phyloP scores from a whole-genome alignment of 2,113 vertebrate genomes.

The Muntiacus reevesi region DNA sequence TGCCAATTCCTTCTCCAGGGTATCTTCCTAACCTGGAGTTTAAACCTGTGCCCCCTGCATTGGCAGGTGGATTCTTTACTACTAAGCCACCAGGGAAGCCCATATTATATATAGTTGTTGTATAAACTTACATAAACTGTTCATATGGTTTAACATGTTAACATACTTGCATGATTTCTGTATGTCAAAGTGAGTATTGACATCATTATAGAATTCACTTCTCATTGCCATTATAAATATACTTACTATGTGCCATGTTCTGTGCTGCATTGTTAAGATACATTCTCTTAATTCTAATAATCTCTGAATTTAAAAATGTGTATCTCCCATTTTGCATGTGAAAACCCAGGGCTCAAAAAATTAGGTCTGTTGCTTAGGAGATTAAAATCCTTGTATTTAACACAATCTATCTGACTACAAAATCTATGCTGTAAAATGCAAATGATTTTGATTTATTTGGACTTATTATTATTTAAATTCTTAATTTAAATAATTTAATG shows the following conservation, averaged over 20 bases:
- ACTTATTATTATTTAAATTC: not conserved
- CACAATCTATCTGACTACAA: too few species aligned
- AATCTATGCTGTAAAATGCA: not conserved
- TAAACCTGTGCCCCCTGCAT: fast-evolving
- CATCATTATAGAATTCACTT: not conserved
- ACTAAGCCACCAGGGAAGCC: not conserved
- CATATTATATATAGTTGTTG: not conserved
- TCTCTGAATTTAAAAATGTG: not conserved
- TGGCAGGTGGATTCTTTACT: not conserved
- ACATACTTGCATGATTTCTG: not conserved
- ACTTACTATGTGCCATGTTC: not conserved
- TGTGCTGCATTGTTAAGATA: not conserved
- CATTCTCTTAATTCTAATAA: not conserved
- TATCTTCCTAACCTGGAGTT: not conserved
- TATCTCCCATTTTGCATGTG: not conserved
- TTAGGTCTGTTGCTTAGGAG: not conserved
- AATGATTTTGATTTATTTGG: not conserved
- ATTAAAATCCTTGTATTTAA: not conserved
- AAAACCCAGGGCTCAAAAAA: not conserved
- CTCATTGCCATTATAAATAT: not conserved
- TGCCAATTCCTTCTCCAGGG: not conserved
- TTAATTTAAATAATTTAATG: not conserved
- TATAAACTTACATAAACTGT: not conserved
- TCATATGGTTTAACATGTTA: not conserved
- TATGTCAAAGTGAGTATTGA: not conserved